Evolutionary conservation across 2,888 invertebrate genomes (phyloP), one percentile per base, ranked within the genome.

Genomic region (Drosophila quasianomalipes): DNA sequence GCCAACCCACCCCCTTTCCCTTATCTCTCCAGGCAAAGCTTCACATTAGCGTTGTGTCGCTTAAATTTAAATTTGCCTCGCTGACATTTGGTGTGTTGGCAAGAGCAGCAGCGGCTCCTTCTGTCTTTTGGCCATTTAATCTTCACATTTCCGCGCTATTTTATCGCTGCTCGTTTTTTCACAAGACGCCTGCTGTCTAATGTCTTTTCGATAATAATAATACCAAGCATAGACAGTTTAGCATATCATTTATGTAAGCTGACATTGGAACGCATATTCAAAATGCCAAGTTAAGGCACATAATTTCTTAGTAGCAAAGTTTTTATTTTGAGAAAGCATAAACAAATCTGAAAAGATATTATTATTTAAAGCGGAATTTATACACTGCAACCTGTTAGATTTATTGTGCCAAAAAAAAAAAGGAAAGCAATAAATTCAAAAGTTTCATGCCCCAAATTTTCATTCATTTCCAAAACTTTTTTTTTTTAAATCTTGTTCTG

Each of bases 61-160:
- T 90, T 90, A 82, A 90, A 85, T 90, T 85, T 90, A 88, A 85
- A 90, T 85, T 90, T 82, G 80, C 72, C 72, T 63, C 63, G 71
- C 81, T 72, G 76, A 69, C 81, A 79, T 81, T 81, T 79, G 86
- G 72, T 74, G 81, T 64, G 16, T 47, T 26, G 81, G 70, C 76
- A 64, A 47, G 65, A 65, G 57, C 59, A 35, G 68, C 54, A 65
- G 22, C 58, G 69, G 70, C 69, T 70, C 62, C 61, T 63, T 60
- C 66, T 74, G 66, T 28, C 19, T 19, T 14, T 55, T 30, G 4
- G 59, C 58, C 64, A 52, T 63, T 75, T 79, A 75, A 74, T 82
- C 82, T 81, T 33, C 63, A 54, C 73, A 61, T 76, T 81, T 66
- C 37, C 35, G 63, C 28, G 55, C 69, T 51, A 47, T 73, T 75